Evolutionary conservation across 2,888 invertebrate species (phyloP).

Genomic region (Automeris io): DNA sequence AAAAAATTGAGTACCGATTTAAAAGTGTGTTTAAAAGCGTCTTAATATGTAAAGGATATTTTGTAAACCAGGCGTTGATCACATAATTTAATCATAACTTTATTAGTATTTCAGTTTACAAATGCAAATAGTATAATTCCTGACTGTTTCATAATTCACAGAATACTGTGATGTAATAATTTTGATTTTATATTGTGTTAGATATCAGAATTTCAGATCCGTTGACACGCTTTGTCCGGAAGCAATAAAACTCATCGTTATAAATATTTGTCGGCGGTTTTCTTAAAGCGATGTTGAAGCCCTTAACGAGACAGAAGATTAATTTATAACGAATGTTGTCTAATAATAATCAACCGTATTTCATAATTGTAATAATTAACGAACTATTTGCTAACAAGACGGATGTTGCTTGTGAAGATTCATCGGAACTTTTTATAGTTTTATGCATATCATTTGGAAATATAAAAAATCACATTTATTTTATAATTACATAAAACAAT

Average conservation of each 20-base stretch:
- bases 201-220: not conserved
- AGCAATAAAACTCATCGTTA: slow-evolving; percentile 22
- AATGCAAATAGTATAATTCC: no score
- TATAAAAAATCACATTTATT: no score
- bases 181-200: not conserved
- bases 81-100: no score
- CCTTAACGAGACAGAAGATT: slow-evolving; percentile 31
- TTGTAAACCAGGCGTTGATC: no score
- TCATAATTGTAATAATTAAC: slow-evolving; percentile 34
- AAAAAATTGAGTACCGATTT: no score
- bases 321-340: slow-evolving; percentile 43
- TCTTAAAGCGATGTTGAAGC: slow-evolving; percentile 31
- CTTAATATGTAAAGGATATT: no score
- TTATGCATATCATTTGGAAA: not conserved
- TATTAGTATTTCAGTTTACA: no score
- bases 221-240: slow-evolving; percentile 7
- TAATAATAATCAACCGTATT: slow-evolving; percentile 30
- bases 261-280: slow-evolving; percentile 39
- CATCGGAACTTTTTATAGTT: not conserved
- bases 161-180: no score
- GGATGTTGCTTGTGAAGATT: not conserved
- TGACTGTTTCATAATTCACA: no score
- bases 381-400: slow-evolving; percentile 2
- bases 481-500: no score
- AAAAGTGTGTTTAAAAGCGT: no score